phyloP scores from a whole-genome alignment of 2,888 invertebrate genomes.

The Phymatocera aterrima region DNA sequence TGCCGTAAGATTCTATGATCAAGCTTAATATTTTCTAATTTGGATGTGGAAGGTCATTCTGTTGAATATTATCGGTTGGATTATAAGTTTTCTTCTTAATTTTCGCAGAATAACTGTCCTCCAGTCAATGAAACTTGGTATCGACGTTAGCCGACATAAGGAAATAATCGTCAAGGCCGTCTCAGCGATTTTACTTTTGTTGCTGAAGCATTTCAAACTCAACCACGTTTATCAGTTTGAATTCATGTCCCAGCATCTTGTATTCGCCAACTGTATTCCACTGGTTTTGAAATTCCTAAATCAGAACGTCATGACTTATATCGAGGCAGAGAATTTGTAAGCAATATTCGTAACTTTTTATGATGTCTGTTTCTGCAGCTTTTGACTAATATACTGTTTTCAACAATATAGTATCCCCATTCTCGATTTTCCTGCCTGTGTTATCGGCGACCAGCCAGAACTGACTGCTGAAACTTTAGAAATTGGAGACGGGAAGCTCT shows the following conservation, averaged over 20 bases:
- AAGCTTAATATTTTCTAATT: conserved; percentile 39
- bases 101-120: conserved; percentile 87
- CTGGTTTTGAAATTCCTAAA: conserved; percentile 98
- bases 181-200: conserved; percentile 90
- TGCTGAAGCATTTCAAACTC: conserved; percentile 97
- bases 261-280: conserved; percentile 99
- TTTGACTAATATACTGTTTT: conserved; percentile 45
- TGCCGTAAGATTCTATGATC: conserved; percentile 83
- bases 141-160: conserved; percentile 98
- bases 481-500: conserved; percentile 89
- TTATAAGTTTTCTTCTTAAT: not conserved
- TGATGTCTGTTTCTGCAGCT: not conserved
- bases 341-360: conserved; percentile 57
- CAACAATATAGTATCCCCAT: conserved; percentile 84
- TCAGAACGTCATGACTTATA: conserved; percentile 96
- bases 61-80: conserved; percentile 23
- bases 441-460: conserved; percentile 96
- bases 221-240: conserved; percentile 99
- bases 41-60: conserved; percentile 9
- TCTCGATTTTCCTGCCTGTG: conserved; percentile 96
- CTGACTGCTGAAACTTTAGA: conserved; percentile 93
- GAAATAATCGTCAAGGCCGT: conserved; percentile 98
- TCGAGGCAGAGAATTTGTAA: conserved; percentile 93
- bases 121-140: conserved; percentile 95
- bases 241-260: conserved; percentile 98